A percentile compares a stretch with the other conserved stretches of the same genome.
These are phyloP conservation scores for Cenopis cana DNA, from an alignment of 2,888 invertebrate species.

Conservation along the genomic window DNA sequence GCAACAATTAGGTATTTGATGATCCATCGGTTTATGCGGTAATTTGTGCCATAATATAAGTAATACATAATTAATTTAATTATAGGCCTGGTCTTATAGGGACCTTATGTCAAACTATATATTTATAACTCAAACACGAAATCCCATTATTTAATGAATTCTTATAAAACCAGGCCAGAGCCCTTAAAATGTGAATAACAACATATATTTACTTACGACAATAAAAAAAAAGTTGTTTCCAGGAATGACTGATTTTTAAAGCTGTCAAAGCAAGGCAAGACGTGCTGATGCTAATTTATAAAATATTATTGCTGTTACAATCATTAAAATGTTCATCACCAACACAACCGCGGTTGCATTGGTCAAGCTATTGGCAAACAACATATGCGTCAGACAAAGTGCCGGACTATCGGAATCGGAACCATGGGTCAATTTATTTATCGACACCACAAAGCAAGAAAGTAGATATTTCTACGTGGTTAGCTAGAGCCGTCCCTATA, in stretches of 20 bases:
- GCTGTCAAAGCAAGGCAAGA: not conserved
- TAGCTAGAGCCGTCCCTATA: not conserved
- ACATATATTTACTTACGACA: not conserved
- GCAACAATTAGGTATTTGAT: no score
- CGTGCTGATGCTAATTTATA: not conserved
- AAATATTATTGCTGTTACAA: not conserved
- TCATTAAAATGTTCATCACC: not conserved
- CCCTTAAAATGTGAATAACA: not conserved
- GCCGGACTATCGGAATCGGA: conserved; percentile 11
- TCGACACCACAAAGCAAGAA: not conserved
- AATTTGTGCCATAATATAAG: not conserved
- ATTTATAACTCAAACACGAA: no score
- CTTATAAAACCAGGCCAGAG: not conserved
- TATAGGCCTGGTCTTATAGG: not conserved
- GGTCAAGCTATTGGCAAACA: conserved; percentile 9
- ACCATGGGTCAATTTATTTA: conserved; percentile 1
- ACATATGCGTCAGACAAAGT: conserved; percentile 1
- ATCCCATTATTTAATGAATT: no score
- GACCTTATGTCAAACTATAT: not conserved
- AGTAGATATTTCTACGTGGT: not conserved
- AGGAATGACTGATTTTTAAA: not conserved
- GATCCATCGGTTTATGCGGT: not conserved
- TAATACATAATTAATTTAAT: no score
- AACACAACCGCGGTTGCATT: not conserved
- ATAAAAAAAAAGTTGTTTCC: not conserved